A percentile compares a stretch with the other conserved stretches of the same genome.
Conservation (phyloP, 2,888 invertebrate genomes). For the Cataglyphis rosenhaueri region DNA sequence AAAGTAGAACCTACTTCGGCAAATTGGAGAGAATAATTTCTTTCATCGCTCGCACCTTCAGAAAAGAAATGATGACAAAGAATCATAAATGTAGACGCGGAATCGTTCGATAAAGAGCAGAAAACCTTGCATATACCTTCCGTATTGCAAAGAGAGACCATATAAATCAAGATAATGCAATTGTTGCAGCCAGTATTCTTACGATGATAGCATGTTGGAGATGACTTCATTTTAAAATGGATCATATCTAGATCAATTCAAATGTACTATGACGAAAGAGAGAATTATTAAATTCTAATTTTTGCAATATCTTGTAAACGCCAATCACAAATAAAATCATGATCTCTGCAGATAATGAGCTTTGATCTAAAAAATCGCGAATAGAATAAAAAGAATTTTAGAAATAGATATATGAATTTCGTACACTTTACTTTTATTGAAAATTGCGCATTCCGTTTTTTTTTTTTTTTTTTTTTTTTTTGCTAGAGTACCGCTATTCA, state of each 20-base stretch:
- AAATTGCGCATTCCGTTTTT: neutral
- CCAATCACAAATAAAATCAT: neutral
- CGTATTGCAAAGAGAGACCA: neutral
- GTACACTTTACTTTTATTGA: slow-evolving; percentile 19
- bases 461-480: neutral
- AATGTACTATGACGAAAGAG: neutral
- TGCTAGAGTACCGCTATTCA: neutral
- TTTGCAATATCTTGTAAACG: neutral
- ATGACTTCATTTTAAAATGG: slow-evolving; percentile 37
- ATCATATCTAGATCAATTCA: slow-evolving; percentile 24
- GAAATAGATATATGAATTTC: neutral
- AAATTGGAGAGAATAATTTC: slow-evolving; percentile 30
- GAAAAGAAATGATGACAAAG: slow-evolving; percentile 17
- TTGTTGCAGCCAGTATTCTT: slow-evolving; percentile 26
- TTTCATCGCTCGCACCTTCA: neutral
- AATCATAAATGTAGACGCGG: slow-evolving; percentile 27
- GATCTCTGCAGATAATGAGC: slow-evolving; percentile 1
- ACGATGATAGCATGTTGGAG: neutral
- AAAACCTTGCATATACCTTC: slow-evolving; percentile 12
- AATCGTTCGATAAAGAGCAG: slow-evolving; percentile 16
- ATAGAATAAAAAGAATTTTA: neutral
- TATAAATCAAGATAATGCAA: slow-evolving; percentile 33
- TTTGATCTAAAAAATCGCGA: neutral
- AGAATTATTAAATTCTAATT: slow-evolving; percentile 33
- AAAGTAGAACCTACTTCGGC: neutral